phyloP scores from a whole-genome alignment of 2,113 vertebrate species.

The Apus apus region DNA sequence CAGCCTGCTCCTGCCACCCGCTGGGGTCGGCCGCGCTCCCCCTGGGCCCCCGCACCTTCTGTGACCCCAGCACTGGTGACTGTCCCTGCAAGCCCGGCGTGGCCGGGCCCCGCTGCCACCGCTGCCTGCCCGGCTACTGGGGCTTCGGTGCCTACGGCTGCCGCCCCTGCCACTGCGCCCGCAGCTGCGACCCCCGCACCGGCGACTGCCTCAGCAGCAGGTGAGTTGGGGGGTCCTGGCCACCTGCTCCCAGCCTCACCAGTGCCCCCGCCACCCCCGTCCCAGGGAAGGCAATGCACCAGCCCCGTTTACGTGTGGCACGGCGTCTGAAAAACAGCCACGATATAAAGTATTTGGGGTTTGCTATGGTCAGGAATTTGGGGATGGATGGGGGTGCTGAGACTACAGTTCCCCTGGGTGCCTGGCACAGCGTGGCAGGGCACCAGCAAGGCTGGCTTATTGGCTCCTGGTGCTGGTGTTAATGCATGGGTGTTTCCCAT shows the following conservation, averaged over 20 bases:
- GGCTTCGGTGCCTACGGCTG: constrained; percentile 92
- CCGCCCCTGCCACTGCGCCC: constrained; percentile 89
- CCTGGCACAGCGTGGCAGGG: not conserved
- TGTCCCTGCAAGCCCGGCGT: constrained; percentile 95
- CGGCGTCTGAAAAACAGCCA: accelerated
- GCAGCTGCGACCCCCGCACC: constrained; percentile 88
- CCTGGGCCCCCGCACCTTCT: constrained; percentile 75
- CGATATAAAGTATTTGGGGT: not conserved
- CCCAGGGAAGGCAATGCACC: too few species aligned
- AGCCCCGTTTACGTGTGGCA: accelerated
- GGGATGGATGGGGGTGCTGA: not conserved
- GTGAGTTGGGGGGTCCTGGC: constrained; percentile 63
- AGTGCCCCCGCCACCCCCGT: accelerated
- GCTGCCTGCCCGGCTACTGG: constrained; percentile 95
- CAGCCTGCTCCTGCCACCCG: constrained; percentile 91
- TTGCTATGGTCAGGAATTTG: not conserved
- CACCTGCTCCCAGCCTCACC: not conserved
- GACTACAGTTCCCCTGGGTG: not conserved
- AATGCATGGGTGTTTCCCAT: not conserved
- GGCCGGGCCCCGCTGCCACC: constrained; percentile 87
- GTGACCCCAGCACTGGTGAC: constrained; percentile 89
- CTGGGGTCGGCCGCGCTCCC: constrained; percentile 85
- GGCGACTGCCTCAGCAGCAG: constrained; percentile 87
- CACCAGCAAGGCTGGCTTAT: accelerated
- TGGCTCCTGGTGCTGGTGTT: not conserved